Percentiles rank a stretch among this genome's conserved stretches.
phyloP scores from a whole-genome alignment of 2,797 vertebrate genomes.

The Sternotherus odoratus region DNA sequence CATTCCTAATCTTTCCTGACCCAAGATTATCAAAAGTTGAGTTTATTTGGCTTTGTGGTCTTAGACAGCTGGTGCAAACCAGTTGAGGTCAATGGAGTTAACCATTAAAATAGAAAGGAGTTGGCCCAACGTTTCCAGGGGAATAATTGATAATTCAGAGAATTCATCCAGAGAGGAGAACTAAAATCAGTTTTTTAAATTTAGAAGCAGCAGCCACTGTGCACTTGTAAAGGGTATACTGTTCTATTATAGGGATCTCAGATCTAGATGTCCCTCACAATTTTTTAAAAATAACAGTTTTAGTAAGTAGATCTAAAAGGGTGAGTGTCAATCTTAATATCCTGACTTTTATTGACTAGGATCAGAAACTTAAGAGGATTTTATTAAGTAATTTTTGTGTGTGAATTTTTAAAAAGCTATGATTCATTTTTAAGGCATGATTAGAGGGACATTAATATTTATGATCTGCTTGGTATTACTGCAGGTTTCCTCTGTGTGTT shows the following conservation, averaged over 20 bases:
- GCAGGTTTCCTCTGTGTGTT: neutral
- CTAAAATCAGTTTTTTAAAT: neutral
- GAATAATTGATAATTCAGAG: neutral
- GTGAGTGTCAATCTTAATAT: neutral
- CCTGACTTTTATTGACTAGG: neutral
- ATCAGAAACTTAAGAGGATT: neutral
- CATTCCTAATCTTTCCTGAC: neutral
- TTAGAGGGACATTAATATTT: slow-evolving; percentile 18
- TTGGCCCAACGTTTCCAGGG: neutral
- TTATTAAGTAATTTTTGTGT: slow-evolving; percentile 8
- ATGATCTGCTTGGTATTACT: slow-evolving; percentile 6
- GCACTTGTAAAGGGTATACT: neutral
- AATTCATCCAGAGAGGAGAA: neutral
- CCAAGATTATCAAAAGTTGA: neutral
- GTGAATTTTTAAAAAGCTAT: slow-evolving; percentile 9
- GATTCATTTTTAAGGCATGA: neutral
- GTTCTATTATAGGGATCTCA: neutral
- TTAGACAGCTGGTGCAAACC: neutral
- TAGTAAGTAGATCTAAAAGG: neutral
- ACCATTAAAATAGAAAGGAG: neutral
- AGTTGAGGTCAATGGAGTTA: neutral
- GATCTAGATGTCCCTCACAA: neutral
- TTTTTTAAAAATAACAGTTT: neutral
- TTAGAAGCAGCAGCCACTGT: neutral
- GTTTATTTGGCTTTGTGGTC: neutral